Base-by-base conservation (phyloP, 2,797 vertebrate species). In the Sternarchorhynchus goeldii region DNA sequence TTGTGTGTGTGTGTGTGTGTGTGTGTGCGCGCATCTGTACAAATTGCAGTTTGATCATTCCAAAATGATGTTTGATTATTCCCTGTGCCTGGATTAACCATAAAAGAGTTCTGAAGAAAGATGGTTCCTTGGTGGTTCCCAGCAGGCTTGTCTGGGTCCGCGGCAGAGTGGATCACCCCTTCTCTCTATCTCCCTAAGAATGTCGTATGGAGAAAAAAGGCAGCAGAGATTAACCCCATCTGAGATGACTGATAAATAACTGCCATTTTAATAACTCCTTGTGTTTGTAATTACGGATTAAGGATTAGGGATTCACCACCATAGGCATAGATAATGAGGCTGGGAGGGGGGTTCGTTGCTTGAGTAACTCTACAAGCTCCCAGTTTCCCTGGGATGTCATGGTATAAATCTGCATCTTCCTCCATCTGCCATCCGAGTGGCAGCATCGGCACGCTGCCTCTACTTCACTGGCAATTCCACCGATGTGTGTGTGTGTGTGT, bases 401-500 rank as follows among this genome's bases (percentile, higher is more conserved):
- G 18, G 71, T 63, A 57, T 78, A 78, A 85, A 77, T 32, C 12
- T 3, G 39, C 59, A 20, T 36, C 70, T 78, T 81, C 65, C 62
- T 60, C 20, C 21, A 17, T 41, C 74, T 56, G 62, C 78, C 70
- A 63, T 69, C 59, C 14, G 16, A 53, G 73, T 36, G 20, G 34
- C 71, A 20, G 75, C 81, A 59, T 59, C 45, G 20, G 39, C 50
- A 32, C 34, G 25, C 56, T 41, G 17, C 71, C 76, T 76, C 72
- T 56, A 55, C 25, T 50, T 72, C 39, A 18, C 78, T 34, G 41
- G 68, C 70, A 74, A 57, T 84, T 76, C 75, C 50, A 16, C 59
- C 34, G 17, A 69, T 36, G 58, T 80, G 79, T 74, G 83, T 80
- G 82, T 75, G 78, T 60, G 58, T 58, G 73, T 72, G 70, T 67